These are phyloP conservation scores for Emys orbicularis DNA, from an alignment of 2,797 vertebrate genomes.

Conservation along the genomic window DNA sequence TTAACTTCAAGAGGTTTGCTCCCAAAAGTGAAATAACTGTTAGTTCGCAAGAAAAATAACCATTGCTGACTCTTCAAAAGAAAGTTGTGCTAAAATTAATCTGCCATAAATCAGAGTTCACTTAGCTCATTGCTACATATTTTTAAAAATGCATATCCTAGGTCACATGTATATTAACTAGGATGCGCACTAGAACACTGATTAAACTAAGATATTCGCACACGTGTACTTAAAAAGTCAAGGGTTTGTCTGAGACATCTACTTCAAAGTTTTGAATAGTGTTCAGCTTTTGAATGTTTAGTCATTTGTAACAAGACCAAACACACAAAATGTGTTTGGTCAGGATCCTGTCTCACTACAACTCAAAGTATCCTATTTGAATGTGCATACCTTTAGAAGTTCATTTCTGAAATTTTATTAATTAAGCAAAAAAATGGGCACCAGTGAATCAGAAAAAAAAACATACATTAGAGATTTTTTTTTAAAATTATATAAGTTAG, in stretches of 20 bases:
- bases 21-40: constrained; percentile 46
- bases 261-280: constrained; percentile 50
- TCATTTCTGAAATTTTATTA: constrained; percentile 67
- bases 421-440: constrained; percentile 73
- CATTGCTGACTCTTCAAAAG: constrained; percentile 61
- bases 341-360: constrained; percentile 69
- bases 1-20: constrained; percentile 68
- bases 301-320: constrained; percentile 59
- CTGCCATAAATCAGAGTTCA: constrained; percentile 62
- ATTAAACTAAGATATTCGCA: constrained; percentile 49
- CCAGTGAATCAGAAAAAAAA: constrained; percentile 78
- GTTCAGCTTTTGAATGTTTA: constrained; percentile 64
- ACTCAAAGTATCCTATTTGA: constrained; percentile 60
- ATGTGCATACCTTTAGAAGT: constrained; percentile 71
- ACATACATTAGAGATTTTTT: constrained; percentile 60
- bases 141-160: constrained; percentile 50
- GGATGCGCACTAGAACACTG: constrained; percentile 55
- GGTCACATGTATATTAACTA: constrained; percentile 43
- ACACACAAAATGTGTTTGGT: constrained; percentile 68
- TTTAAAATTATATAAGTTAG: constrained; percentile 75
- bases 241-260: constrained; percentile 48
- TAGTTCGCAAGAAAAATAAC: constrained; percentile 57
- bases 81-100: constrained; percentile 51
- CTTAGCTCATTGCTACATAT: neutral
- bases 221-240: constrained; percentile 54